phyloP scores from a whole-genome alignment of 2,888 invertebrate species.

The Glaucopsyche alexis region DNA sequence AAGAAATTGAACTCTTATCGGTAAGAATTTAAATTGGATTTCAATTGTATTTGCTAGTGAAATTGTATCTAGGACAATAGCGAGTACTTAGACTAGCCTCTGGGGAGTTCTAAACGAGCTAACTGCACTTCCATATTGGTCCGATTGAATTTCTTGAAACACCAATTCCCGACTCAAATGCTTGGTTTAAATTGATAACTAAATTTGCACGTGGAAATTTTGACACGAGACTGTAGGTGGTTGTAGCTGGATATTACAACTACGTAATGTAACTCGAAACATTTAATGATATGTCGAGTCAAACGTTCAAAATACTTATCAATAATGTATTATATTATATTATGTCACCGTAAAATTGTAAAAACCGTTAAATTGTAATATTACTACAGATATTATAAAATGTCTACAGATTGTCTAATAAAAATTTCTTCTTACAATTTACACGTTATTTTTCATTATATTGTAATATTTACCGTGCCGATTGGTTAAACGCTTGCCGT shows the following conservation, averaged over 20 bases:
- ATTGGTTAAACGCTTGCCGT: no score
- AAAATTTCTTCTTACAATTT: no score
- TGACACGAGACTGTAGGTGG: not conserved
- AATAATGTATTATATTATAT: no score
- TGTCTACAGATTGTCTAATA: no score
- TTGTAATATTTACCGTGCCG: no score
- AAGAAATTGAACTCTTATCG: conserved; percentile 2
- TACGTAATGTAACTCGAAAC: no score
- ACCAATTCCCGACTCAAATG: not conserved
- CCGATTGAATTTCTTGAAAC: not conserved
- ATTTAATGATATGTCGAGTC: no score
- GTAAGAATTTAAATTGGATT: not conserved
- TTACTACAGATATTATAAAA: no score
- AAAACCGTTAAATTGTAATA: no score
- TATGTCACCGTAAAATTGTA: no score
- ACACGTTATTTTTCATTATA: no score
- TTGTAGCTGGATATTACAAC: not conserved
- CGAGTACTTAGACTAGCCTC: not conserved
- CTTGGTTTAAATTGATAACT: not conserved
- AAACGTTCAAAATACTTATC: no score
- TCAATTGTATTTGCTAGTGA: not conserved
- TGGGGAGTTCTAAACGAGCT: not conserved
- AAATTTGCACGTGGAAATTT: not conserved
- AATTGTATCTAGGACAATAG: conserved; percentile 13
- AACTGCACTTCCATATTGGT: not conserved